phyloP scores from a whole-genome alignment of 2,888 invertebrate species.

The Sarcophaga variegata region DNA sequence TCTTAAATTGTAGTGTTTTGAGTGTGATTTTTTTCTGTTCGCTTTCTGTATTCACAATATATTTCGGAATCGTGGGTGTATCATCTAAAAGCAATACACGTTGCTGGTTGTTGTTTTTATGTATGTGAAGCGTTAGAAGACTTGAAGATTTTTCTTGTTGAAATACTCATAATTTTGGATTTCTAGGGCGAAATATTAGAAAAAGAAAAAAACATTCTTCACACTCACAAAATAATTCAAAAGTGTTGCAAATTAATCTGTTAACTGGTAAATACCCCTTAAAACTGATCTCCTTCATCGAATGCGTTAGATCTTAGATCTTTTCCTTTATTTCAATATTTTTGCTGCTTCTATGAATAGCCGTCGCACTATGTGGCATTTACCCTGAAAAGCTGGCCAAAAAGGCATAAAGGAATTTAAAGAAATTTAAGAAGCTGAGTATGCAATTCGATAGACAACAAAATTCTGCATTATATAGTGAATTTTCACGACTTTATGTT shows the following conservation, averaged over 20 bases:
- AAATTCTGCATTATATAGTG: no score
- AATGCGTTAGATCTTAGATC: no score
- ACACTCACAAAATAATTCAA: conserved; percentile 20
- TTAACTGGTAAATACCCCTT: no score
- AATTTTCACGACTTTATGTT: no score
- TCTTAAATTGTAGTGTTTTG: conserved; percentile 40
- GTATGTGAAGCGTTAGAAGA: conserved; percentile 35
- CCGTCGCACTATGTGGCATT: no score
- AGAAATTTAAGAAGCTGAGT: no score
- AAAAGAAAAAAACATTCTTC: not conserved
- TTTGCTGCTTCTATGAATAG: no score
- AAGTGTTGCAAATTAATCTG: not conserved
- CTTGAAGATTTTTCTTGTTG: not conserved
- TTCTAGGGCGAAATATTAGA: conserved; percentile 12
- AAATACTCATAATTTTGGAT: not conserved
- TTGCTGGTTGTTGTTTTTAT: not conserved
- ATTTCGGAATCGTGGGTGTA: conserved; percentile 63
- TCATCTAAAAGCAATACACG: conserved; percentile 47
- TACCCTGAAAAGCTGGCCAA: no score
- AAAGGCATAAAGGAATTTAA: no score
- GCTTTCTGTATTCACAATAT: not conserved
- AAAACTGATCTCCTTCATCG: no score
- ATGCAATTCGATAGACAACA: no score
- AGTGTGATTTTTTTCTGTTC: conserved; percentile 37
- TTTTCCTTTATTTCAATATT: no score